Evolutionary conservation across 2,888 invertebrate genomes (phyloP), one percentile per base, ranked within the genome.

Genomic region (Stenodema calcarata): DNA sequence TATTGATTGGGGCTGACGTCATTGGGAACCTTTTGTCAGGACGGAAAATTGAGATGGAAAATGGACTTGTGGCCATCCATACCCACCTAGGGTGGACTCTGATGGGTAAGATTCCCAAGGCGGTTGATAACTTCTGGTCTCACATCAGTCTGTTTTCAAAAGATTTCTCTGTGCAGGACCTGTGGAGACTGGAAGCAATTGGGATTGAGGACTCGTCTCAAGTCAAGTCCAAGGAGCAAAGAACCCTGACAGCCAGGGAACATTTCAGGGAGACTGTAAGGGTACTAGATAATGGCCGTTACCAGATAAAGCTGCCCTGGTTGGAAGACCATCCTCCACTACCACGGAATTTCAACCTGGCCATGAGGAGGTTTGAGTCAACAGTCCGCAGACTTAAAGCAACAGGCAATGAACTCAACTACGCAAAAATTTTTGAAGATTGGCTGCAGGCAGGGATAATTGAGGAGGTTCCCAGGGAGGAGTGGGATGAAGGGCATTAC

Each of bases 231-330:
- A 69, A 35, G 16, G 75, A 87, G 18, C 23, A 73, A 4, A 83
- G 50, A 50, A 70, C 50, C 14, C 87, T 87, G 14, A 85, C 47
- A 0, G 79, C 87, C 0, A 75, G 54, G 28, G 44, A 81, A 73
- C 76, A 88, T 18, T 89, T 89, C 82, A 18, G 75, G 6, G 69
- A 88, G 12, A 91, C 90, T 0, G 89, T 90, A 2, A 80, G 9
- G 0, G 70, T 89, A 0, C 89, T 90, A 47, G 69, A 87, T 3
- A 89, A 90, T 16, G 89, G 90, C 6, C 88, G 90, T 0, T 91
- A 90, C 87, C 90, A 90, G 83, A 90, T 91, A 0, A 69, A 86
- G 28, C 87, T 91, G 14, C 90, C 91, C 11, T 90, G 90, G 90
- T 88, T 89, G 23, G 89, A 90, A 18, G 89, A 89, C 76, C 90